phyloP scores from a whole-genome alignment of 2,113 vertebrate genomes.

The Anas platyrhynchos region DNA sequence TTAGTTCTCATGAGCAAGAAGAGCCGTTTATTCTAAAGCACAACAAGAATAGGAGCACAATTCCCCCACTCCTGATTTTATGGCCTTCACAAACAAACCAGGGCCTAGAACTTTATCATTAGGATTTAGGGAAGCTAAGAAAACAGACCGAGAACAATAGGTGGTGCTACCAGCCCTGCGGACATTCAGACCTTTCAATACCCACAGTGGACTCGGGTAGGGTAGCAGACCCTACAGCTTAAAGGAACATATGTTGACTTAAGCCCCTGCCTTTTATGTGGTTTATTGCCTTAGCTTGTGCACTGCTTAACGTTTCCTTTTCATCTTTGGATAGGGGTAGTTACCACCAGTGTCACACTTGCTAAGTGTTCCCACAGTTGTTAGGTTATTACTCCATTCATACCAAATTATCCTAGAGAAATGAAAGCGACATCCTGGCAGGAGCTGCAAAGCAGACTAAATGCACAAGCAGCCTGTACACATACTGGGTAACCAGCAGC shows the following conservation, averaged over 20 bases:
- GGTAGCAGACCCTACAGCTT: not conserved
- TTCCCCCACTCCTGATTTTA: not conserved
- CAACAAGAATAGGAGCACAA: not conserved
- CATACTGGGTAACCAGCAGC: not conserved
- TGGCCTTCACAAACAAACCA: not conserved
- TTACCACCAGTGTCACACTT: not conserved
- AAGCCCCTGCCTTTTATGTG: not conserved
- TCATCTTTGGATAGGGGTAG: not conserved
- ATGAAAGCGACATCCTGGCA: not conserved
- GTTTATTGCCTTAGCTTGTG: not conserved
- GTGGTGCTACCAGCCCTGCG: not conserved
- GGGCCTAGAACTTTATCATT: not conserved
- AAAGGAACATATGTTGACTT: not conserved
- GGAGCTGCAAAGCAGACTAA: not conserved
- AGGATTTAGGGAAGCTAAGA: not conserved
- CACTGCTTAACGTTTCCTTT: not conserved
- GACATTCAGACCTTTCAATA: not conserved
- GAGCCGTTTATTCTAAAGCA: not conserved
- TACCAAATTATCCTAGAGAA: not conserved
- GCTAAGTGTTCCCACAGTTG: not conserved
- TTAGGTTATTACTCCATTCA: not conserved
- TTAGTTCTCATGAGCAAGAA: not conserved
- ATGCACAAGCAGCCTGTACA: not conserved
- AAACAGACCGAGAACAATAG: not conserved
- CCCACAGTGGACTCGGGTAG: not conserved